These are phyloP conservation scores for Drosophila lutescens DNA, from an alignment of 2,888 invertebrate species.

Conservation along the genomic window DNA sequence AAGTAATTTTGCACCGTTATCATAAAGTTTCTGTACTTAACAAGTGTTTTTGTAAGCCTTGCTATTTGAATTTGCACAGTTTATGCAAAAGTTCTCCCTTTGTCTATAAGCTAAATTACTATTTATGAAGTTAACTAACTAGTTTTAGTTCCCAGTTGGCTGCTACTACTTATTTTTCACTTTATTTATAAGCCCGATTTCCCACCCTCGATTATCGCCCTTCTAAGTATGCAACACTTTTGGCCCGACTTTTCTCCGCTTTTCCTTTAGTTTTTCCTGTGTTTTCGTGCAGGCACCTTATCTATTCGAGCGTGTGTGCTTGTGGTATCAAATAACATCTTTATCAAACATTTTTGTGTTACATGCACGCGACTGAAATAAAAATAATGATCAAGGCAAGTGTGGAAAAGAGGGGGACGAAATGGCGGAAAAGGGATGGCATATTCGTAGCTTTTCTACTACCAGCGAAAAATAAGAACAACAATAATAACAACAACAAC, in stretches of 20 bases:
- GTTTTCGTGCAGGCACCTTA: conserved; percentile 25
- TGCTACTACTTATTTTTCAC: conserved; percentile 7
- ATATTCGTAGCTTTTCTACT: conserved; percentile 31
- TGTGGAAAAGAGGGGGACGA: background rate
- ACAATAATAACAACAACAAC: conserved; percentile 22
- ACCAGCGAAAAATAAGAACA: conserved; percentile 30
- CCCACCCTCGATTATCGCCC: conserved; percentile 16
- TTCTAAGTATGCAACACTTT: conserved; percentile 26
- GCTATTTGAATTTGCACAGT: background rate
- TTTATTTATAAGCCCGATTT: background rate
- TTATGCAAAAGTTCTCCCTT: background rate
- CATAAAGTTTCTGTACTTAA: background rate
- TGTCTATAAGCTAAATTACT: conserved; percentile 5
- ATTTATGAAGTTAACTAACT: conserved; percentile 22
- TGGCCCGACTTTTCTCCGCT: background rate
- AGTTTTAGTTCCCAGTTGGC: conserved; percentile 17
- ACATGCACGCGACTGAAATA: conserved; percentile 69
- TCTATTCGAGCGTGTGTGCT: conserved; percentile 19
- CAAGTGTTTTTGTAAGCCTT: background rate
- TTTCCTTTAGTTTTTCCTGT: conserved; percentile 10
- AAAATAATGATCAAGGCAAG: conserved; percentile 61
- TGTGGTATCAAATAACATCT: conserved; percentile 41
- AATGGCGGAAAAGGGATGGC: background rate
- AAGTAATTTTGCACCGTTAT: background rate
- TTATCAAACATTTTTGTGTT: conserved; percentile 56